A percentile compares a stretch with the other conserved stretches of the same genome.
Evolutionary conservation across 2,797 vertebrate species (phyloP).

Genomic region (Macroramphosus scolopax): DNA sequence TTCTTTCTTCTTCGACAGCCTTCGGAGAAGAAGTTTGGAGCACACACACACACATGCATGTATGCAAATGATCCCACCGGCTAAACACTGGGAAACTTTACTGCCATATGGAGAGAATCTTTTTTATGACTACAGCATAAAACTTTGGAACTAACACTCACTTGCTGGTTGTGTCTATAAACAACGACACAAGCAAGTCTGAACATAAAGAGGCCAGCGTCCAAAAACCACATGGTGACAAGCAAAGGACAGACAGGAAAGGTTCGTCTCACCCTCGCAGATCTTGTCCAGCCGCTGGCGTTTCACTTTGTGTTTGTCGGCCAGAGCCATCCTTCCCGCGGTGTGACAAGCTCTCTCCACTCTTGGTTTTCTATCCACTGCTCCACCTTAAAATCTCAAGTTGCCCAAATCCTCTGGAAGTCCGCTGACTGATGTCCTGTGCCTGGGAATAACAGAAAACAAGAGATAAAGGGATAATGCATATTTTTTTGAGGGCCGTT

Average conservation of each 20-base stretch:
- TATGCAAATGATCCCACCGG: slow-evolving; percentile 50
- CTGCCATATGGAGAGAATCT: slow-evolving; percentile 21
- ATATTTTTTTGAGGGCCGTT: too few species aligned
- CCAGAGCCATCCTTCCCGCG: slow-evolving; percentile 73
- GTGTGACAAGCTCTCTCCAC: slow-evolving; percentile 31
- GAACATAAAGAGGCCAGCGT: not conserved
- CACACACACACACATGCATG: slow-evolving; percentile 53
- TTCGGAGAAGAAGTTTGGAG: slow-evolving; percentile 58
- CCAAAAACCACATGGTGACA: slow-evolving; percentile 3
- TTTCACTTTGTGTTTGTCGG: slow-evolving; percentile 85
- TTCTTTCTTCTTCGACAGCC: slow-evolving; percentile 21
- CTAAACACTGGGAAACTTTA: slow-evolving; percentile 43
- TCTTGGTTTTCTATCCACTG: slow-evolving; percentile 33
- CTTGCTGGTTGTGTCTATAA: slow-evolving; percentile 7
- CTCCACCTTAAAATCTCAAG: slow-evolving; percentile 32
- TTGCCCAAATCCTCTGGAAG: slow-evolving; percentile 46
- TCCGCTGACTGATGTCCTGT: slow-evolving; percentile 41
- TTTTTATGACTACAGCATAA: slow-evolving; percentile 19
- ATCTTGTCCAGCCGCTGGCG: slow-evolving; percentile 82
- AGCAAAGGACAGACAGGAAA: not conserved
- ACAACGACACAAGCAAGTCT: slow-evolving; percentile 3
- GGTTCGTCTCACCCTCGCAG: slow-evolving; percentile 76
- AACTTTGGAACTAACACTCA: slow-evolving; percentile 8
- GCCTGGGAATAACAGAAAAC: slow-evolving; percentile 57
- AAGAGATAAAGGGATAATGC: not conserved